A percentile compares a stretch with the other conserved stretches of the same genome.
These are phyloP conservation scores for Palloptera scutellata DNA, from an alignment of 2,888 invertebrate genomes.

Conservation along the genomic window DNA sequence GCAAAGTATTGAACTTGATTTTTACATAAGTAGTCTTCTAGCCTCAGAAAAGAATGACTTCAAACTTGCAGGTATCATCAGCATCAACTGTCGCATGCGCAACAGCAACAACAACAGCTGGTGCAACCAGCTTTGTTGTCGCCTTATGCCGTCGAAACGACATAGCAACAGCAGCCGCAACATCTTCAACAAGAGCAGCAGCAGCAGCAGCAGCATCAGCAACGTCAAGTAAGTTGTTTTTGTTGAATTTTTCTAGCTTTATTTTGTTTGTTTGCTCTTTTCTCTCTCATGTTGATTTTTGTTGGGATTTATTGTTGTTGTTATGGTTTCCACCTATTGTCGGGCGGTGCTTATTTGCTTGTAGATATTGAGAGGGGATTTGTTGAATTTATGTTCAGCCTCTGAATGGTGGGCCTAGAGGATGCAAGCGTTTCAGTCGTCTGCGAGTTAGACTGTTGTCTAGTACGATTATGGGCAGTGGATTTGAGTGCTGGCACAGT, in stretches of 20 bases:
- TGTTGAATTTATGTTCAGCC: no score
- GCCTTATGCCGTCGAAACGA: slow-evolving; percentile 2
- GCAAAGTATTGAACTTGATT: no score
- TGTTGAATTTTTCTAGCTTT: slow-evolving; percentile 7
- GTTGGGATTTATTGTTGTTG: slow-evolving; percentile 12
- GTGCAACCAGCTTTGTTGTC: slow-evolving; percentile 23
- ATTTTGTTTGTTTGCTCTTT: slow-evolving; percentile 12
- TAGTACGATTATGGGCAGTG: no score
- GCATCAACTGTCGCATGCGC: slow-evolving; percentile 26
- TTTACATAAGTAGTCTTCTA: no score
- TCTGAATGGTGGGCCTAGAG: no score
- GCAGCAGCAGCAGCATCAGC: slow-evolving; percentile 28
- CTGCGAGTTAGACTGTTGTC: no score
- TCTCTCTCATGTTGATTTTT: slow-evolving; percentile 7
- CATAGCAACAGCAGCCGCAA: slow-evolving; percentile 37
- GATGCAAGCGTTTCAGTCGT: no score
- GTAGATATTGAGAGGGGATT: no score
- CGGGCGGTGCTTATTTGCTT: slow-evolving; percentile 21
- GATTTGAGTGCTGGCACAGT: no score
- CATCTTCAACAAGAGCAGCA: slow-evolving; percentile 35
- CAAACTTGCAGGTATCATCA: no score
- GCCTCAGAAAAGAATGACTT: no score
- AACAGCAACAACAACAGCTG: slow-evolving; percentile 33
- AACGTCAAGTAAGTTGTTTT: slow-evolving; percentile 38
- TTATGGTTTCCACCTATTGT: slow-evolving; percentile 13